These are phyloP conservation scores for Ciconia stormi DNA, from an alignment of 2,113 vertebrate species.

Conservation along the genomic window DNA sequence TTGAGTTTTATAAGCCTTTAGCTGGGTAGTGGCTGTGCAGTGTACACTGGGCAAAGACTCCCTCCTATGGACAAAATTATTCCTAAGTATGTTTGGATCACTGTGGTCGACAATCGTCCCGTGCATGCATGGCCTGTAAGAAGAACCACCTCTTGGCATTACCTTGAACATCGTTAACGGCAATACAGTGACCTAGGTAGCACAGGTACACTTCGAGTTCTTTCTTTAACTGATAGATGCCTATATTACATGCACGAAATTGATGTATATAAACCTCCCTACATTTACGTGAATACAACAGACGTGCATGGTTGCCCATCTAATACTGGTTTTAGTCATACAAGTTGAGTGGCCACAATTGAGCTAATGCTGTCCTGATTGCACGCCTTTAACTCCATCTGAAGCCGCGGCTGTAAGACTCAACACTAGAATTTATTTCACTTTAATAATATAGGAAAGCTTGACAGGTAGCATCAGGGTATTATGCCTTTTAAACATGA, in stretches of 20 bases:
- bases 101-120: background rate
- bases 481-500: background rate
- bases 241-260: background rate
- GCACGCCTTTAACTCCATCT: background rate
- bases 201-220: background rate
- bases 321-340: background rate
- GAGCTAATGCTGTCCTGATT: background rate
- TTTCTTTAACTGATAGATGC: background rate
- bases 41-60: background rate
- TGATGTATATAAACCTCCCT: background rate
- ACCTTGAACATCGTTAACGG: background rate
- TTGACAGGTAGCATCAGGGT: background rate
- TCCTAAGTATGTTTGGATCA: background rate
- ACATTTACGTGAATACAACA: background rate
- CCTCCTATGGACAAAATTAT: background rate
- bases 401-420: background rate
- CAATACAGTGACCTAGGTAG: background rate
- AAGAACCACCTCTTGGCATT: background rate
- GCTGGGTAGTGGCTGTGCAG: background rate
- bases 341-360: background rate
- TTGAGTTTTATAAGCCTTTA: background rate
- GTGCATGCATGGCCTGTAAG: accelerated
- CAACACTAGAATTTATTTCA: background rate
- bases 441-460: background rate
- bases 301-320: background rate